A percentile compares a stretch with the other conserved stretches of the same genome.
Evolutionary conservation across 2,113 vertebrate genomes (phyloP).

Genomic region (Aegotheles bennettii): DNA sequence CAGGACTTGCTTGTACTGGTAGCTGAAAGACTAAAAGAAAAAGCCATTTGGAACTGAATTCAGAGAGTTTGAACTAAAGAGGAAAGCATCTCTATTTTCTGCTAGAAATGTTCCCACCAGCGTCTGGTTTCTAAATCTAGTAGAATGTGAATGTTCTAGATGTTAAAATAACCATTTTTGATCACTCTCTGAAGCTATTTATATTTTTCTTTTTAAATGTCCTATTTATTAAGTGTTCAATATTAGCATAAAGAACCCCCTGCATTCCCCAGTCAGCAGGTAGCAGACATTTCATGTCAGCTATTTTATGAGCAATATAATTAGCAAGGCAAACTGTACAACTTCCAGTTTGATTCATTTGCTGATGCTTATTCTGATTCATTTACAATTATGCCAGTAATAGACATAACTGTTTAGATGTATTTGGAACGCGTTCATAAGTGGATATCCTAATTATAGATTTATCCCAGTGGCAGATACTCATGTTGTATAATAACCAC

Average conservation of each 20-base stretch:
- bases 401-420: conserved; percentile 26
- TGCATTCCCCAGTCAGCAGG: not conserved
- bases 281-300: conserved; percentile 33
- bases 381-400: conserved; percentile 34
- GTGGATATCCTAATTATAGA: conserved; percentile 44
- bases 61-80: not conserved
- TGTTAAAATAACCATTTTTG: not conserved
- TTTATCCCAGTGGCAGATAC: not conserved
- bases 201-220: conserved; percentile 19
- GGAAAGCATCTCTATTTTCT: not conserved
- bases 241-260: not conserved
- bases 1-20: not conserved
- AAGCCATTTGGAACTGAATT: not conserved
- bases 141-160: not conserved
- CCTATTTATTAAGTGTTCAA: conserved; percentile 10
- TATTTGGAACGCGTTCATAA: conserved; percentile 42
- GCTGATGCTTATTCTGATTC: conserved; percentile 37
- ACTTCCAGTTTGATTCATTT: conserved; percentile 37
- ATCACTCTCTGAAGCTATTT: not conserved
- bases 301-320: conserved; percentile 9
- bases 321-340: conserved; percentile 15
- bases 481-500: not conserved
- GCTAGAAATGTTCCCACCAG: not conserved
- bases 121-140: not conserved
- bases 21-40: not conserved